Conservation (phyloP, 2,797 vertebrate genomes). For the Gymnodraco acuticeps region DNA sequence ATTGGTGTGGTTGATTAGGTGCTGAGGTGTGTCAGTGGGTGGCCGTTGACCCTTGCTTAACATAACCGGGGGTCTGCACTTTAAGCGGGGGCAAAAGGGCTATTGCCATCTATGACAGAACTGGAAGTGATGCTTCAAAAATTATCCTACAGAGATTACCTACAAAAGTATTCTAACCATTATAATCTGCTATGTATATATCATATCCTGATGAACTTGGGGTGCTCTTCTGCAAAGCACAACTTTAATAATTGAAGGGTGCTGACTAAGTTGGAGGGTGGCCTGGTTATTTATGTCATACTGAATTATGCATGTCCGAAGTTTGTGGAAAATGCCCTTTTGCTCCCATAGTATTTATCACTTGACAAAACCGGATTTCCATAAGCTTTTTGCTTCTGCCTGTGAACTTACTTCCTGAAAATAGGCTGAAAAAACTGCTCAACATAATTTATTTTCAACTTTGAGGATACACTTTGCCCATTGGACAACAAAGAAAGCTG, state of each 20-base stretch:
- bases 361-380: conserved; percentile 53
- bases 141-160: neutral
- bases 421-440: neutral
- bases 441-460: neutral
- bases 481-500: no score
- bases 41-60: conserved; percentile 26
- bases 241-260: conserved; percentile 68
- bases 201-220: conserved; percentile 43
- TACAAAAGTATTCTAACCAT: neutral
- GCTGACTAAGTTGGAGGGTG: conserved; percentile 55
- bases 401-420: conserved; percentile 4
- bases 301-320: conserved; percentile 69
- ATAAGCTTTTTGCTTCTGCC: conserved; percentile 2
- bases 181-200: conserved; percentile 17
- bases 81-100: neutral
- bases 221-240: conserved; percentile 48
- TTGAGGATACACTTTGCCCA: neutral
- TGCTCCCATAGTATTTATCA: conserved; percentile 54
- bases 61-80: conserved; percentile 11
- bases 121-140: neutral
- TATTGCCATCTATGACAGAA: conserved; percentile 3
- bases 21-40: conserved; percentile 29
- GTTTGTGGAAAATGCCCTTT: conserved; percentile 60
- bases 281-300: conserved; percentile 56
- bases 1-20: conserved; percentile 42